Evolutionary conservation across 2,113 vertebrate species (phyloP).

Genomic region (Emydura subglobosa): DNA sequence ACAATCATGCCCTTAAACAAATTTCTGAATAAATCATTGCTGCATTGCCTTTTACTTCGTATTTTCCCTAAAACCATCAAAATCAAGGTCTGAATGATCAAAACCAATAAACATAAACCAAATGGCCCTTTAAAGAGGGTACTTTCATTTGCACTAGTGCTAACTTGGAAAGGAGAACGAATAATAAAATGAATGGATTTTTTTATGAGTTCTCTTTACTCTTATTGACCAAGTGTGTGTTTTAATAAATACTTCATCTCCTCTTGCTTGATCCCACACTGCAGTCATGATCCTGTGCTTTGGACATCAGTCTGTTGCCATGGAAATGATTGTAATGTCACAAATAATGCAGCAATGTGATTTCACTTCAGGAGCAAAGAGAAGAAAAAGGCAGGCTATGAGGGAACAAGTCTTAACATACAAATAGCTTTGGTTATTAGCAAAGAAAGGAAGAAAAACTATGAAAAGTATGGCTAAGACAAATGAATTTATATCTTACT

Average conservation of each 20-base stretch:
- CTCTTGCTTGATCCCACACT: constrained; percentile 43
- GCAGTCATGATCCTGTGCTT: constrained; percentile 58
- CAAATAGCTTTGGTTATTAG: constrained; percentile 20
- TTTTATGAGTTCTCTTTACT: constrained; percentile 7
- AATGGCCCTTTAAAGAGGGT: not conserved
- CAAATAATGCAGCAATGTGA: constrained; percentile 69
- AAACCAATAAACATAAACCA: not conserved
- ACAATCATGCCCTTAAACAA: not conserved
- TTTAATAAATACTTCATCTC: constrained; percentile 70
- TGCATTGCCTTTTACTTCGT: not conserved
- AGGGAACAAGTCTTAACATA: constrained; percentile 28
- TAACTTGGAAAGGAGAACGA: not conserved
- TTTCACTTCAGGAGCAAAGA: constrained; percentile 61
- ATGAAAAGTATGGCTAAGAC: constrained; percentile 15
- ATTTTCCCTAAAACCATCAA: not conserved
- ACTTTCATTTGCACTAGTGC: not conserved
- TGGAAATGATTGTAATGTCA: constrained; percentile 74
- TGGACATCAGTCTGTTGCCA: constrained; percentile 77
- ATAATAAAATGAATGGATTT: constrained; percentile 4
- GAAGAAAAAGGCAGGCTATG: constrained; percentile 38
- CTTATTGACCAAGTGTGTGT: constrained; percentile 32
- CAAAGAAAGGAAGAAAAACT: constrained; percentile 24
- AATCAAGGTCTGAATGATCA: not conserved
- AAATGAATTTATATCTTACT: constrained; percentile 14
- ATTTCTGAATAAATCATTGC: not conserved